Evolutionary conservation across 2,797 vertebrate species (phyloP), one percentile per base, ranked within the genome.

Genomic region (Alectoris magna): DNA sequence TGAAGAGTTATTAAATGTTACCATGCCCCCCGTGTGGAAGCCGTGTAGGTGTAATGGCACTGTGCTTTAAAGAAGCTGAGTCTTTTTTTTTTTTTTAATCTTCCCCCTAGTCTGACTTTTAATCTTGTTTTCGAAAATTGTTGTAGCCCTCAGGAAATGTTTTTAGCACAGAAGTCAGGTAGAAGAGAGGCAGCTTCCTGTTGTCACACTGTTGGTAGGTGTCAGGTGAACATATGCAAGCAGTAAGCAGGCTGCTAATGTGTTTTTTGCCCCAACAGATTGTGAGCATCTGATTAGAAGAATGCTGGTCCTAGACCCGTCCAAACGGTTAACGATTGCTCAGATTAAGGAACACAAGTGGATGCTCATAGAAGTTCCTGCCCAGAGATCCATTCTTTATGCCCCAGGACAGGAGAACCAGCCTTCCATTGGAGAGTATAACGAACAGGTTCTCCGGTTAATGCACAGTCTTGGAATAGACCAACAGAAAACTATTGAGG

Each of bases 391-490:
- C 6, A 39, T 98, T 77, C 98, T 99, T 24, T 99, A 99, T 91
- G 98, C 99, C 36, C 98, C 98, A 95, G 97, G 97, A 3, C 95
- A 97, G 24, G 99, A 99, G 91, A 98, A 98, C 0, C 98, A 98
- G 81, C 95, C 95, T 21, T 97, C 98, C 22, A 95, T 99, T 12
- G 98, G 99, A 6, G 98, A 99, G 84, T 99, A 99, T 97, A 99
- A 99, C 8, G 99, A 99, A 82, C 99, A 99, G 97, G 99, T 99
- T 59, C 97, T 99, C 19, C 97, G 99, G 53, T 96, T 99, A 79
- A 99, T 99, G 99, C 99, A 99, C 97, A 99, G 99, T 97, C 98
- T 99, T 63, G 99, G 99, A 87, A 99, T 99, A 69, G 99, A 99
- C 97, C 99, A 99, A 88, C 99, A 99, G 96, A 99, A 99, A 97